These are phyloP conservation scores for Sterna hirundo DNA, from an alignment of 2,113 vertebrate genomes.

Conservation along the genomic window DNA sequence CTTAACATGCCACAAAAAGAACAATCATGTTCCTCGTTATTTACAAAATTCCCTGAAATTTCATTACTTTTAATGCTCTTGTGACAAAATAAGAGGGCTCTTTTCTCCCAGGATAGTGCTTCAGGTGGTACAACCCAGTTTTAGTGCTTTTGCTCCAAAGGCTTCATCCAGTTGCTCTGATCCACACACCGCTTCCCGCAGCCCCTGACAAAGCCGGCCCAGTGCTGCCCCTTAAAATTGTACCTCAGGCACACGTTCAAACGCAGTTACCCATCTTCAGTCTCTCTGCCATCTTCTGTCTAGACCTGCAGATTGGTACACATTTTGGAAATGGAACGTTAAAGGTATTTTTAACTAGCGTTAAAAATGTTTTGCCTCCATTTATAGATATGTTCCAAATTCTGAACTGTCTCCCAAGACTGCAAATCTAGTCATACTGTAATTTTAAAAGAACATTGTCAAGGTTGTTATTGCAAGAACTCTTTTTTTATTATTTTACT, in stretches of 20 bases:
- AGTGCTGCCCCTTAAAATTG: neutral
- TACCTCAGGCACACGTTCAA: neutral
- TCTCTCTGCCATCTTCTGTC: neutral
- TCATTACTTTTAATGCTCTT: neutral
- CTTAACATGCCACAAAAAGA: constrained; percentile 12
- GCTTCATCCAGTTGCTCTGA: neutral
- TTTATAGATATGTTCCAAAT: neutral
- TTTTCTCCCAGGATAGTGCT: neutral
- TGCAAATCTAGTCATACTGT: neutral
- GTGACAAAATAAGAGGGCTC: neutral
- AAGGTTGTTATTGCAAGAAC: neutral
- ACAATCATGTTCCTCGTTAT: neutral
- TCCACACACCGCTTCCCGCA: neutral
- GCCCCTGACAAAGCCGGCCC: neutral
- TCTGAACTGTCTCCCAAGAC: neutral
- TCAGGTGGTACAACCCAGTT: neutral
- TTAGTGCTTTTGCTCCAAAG: neutral
- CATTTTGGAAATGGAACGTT: neutral
- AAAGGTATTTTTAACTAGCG: neutral
- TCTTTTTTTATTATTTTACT: neutral
- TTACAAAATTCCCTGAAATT: neutral
- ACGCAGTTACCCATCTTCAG: neutral
- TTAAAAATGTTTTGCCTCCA: neutral
- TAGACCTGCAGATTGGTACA: neutral
- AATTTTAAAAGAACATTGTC: neutral